Conservation (phyloP, 1,140 invertebrate genomes). For the Aethina tumida region DNA sequence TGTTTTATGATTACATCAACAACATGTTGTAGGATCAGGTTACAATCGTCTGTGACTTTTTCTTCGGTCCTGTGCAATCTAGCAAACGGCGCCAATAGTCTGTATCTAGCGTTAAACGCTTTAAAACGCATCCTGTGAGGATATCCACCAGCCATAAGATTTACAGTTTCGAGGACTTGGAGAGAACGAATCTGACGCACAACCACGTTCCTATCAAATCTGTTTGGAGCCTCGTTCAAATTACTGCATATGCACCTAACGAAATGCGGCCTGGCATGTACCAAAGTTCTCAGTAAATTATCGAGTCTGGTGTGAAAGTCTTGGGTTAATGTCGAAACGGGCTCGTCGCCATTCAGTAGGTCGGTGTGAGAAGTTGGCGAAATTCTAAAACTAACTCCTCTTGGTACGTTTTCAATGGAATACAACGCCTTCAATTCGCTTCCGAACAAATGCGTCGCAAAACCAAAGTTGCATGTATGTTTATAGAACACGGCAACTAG, state of each 20-base stretch:
- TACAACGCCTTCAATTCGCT: constrained; percentile 83
- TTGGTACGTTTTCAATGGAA: constrained; percentile 67
- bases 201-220: constrained; percentile 71
- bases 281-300: constrained; percentile 80
- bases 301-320: constrained; percentile 91
- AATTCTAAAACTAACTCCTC: constrained; percentile 78
- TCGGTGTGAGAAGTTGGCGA: constrained; percentile 85
- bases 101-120: constrained; percentile 81
- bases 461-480: constrained; percentile 87
- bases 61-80: constrained; percentile 67
- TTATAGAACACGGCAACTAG: constrained; percentile 88
- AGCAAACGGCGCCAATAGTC: constrained; percentile 68
- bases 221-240: constrained; percentile 60
- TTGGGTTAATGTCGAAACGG: constrained; percentile 83
- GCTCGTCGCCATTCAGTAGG: constrained; percentile 77
- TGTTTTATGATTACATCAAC: constrained; percentile 35
- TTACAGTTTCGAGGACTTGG: constrained; percentile 90
- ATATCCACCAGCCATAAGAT: constrained; percentile 87
- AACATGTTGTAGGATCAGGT: constrained; percentile 62
- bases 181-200: constrained; percentile 80
- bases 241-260: constrained; percentile 86
- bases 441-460: constrained; percentile 88
- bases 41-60: constrained; percentile 69
- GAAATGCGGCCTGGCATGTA: constrained; percentile 89
- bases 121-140: constrained; percentile 92